These are phyloP conservation scores for Elysia chlorotica DNA, from an alignment of 1,140 invertebrate genomes.

Conservation along the genomic window DNA sequence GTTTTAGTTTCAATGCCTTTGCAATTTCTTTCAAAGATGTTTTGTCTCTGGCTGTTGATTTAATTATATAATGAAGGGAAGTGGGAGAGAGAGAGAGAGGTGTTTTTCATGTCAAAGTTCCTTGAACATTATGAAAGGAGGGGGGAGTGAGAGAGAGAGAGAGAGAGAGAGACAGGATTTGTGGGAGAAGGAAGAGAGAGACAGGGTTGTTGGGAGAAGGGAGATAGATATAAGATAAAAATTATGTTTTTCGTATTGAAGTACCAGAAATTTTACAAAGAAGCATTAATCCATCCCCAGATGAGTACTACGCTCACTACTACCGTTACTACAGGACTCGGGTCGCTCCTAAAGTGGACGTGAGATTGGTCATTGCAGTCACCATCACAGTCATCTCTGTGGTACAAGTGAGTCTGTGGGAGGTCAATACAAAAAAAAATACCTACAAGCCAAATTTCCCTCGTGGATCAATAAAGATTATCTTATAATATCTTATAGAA, in stretches of 20 bases:
- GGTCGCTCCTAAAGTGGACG: slow-evolving; percentile 88
- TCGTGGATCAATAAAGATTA: too few species aligned
- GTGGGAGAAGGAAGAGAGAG: too few species aligned
- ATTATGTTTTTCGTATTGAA: background rate
- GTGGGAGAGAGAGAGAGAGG: background rate
- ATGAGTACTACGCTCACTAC: slow-evolving; percentile 87
- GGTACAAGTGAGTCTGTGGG: slow-evolving; percentile 74
- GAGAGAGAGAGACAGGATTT: background rate
- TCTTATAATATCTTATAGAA: too few species aligned
- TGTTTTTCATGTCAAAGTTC: background rate
- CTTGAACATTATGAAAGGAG: background rate
- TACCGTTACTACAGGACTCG: slow-evolving; percentile 86
- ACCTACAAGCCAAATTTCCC: too few species aligned
- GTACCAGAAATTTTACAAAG: too few species aligned
- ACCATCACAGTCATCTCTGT: slow-evolving; percentile 83
- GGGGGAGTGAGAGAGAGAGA: background rate
- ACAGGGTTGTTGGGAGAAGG: too few species aligned
- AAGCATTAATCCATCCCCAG: slow-evolving; percentile 48
- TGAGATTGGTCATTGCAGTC: slow-evolving; percentile 81
- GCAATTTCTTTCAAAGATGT: background rate
- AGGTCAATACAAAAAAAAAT: too few species aligned
- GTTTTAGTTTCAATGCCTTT: background rate
- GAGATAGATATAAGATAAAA: too few species aligned
- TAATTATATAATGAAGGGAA: background rate
- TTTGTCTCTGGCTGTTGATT: background rate